Base-by-base conservation (phyloP, 2,797 vertebrate species). In the Danio kyathit region DNA sequence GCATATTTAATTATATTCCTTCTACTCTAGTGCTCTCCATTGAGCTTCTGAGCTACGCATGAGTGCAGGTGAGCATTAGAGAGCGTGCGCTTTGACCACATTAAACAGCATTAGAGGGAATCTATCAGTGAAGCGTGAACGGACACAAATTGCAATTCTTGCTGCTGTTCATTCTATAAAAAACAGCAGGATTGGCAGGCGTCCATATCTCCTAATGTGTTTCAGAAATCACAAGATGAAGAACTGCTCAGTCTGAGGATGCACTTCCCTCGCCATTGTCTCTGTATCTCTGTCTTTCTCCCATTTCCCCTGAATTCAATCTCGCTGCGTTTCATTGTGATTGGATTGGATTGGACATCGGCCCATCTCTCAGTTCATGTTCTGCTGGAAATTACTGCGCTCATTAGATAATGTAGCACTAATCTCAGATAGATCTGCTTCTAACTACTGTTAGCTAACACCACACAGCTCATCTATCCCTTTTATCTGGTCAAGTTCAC, bases 1-100 rank as follows among this genome's bases (percentile, higher is more conserved):
- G 60, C 79, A 81, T 10, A 76, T 66, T 76, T 81, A 81, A 85
- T 81, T 52, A 75, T 76, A 84, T 79, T 70, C 43, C 70, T 60
- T 66, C 64, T 82, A 72, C 43, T 11, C 75, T 73, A 75, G 59
- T 66, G 57, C 40, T 43, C 52, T 54, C 44, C 61, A 67, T 43
- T 71, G 76, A 81, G 79, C n/a, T 49, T 81, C 60, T 82, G 17
- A 72, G 41, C 46, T 19, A 51, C 7, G 63, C 80, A 82, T 83
- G 75, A 83, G 51, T 46, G 44, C 63, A 65, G 38, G 54, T 63
- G 56, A 63, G 43, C 67, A 76, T 74, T 59, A 79, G 64, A 17
- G 51, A 76, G 44, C 1, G 44, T 71, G 74, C 13, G 9, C 57
- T 71, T 38, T 63, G 63, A 78, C 61, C 57, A 61, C 74, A 80